Evolutionary conservation across 2,888 invertebrate genomes (phyloP).

Genomic region (Acanthoscelides obtectus): DNA sequence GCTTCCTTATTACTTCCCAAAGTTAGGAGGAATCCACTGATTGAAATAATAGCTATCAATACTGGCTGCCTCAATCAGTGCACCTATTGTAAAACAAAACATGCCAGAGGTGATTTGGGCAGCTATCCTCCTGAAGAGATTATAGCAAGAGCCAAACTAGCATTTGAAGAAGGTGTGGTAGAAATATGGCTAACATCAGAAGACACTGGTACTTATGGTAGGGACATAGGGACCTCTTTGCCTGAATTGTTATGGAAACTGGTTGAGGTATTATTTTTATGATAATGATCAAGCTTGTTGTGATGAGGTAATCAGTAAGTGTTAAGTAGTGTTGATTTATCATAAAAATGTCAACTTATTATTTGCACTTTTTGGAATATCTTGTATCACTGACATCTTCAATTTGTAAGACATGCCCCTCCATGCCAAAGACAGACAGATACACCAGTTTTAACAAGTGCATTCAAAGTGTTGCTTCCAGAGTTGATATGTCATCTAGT

Average conservation of each 20-base stretch:
- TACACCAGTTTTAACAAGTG: no score
- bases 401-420: no score
- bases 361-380: no score
- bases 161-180: slow-evolving; percentile 86
- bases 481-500: no score
- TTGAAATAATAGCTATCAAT: slow-evolving; percentile 96
- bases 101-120: slow-evolving; percentile 93
- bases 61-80: slow-evolving; percentile 97
- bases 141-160: slow-evolving; percentile 77
- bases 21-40: slow-evolving; percentile 89
- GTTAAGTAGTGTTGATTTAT: no score
- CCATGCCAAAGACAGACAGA: no score
- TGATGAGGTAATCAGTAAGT: no score
- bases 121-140: slow-evolving; percentile 91
- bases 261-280: slow-evolving; percentile 54
- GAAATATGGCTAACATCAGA: slow-evolving; percentile 98
- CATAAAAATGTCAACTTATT: no score
- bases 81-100: slow-evolving; percentile 98
- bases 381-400: no score
- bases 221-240: slow-evolving; percentile 85
- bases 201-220: slow-evolving; percentile 96
- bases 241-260: slow-evolving; percentile 82
- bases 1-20: slow-evolving; percentile 87
- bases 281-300: no score
- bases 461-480: no score